These are phyloP conservation scores for Amitus sp. DNA, from an alignment of 2,888 invertebrate genomes.

Conservation along the genomic window DNA sequence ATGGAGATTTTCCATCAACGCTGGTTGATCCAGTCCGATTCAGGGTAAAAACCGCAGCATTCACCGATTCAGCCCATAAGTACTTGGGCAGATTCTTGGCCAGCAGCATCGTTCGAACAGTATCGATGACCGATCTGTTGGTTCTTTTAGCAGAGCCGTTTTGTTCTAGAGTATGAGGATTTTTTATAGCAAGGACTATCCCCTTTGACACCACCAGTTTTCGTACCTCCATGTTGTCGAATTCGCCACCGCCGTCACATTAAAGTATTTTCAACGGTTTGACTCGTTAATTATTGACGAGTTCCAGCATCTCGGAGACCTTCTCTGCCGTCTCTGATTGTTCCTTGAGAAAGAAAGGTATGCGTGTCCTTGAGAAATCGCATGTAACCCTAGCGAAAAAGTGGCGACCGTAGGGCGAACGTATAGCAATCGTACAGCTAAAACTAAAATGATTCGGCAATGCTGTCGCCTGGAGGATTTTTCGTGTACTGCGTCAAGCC, in stretches of 20 bases:
- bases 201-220: constrained; percentile 10
- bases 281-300: constrained; percentile 30
- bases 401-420: too few relatives aligned
- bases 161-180: constrained; percentile 47
- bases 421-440: too few relatives aligned
- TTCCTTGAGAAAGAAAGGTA: constrained; percentile 38
- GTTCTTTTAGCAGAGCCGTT: constrained; percentile 34
- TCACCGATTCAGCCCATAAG: constrained; percentile 20
- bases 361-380: constrained; percentile 44
- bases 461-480: too few relatives aligned
- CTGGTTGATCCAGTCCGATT: constrained; percentile 32
- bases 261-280: constrained; percentile 10
- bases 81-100: constrained; percentile 15
- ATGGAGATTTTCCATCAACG: constrained; percentile 27
- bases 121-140: constrained; percentile 23
- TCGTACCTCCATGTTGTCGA: constrained; percentile 14
- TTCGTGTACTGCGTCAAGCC: too few relatives aligned
- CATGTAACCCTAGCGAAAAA: constrained; percentile 38
- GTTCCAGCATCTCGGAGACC: constrained; percentile 34
- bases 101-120: constrained; percentile 21
- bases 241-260: constrained; percentile 21
- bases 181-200: constrained; percentile 7
- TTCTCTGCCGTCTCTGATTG: constrained; percentile 43
- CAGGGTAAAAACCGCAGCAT: constrained; percentile 27
- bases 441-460: too few relatives aligned